Evolutionary conservation across 1,140 invertebrate species (phyloP), one percentile per base, ranked within the genome.

Genomic region (Camponotus vicinus): DNA sequence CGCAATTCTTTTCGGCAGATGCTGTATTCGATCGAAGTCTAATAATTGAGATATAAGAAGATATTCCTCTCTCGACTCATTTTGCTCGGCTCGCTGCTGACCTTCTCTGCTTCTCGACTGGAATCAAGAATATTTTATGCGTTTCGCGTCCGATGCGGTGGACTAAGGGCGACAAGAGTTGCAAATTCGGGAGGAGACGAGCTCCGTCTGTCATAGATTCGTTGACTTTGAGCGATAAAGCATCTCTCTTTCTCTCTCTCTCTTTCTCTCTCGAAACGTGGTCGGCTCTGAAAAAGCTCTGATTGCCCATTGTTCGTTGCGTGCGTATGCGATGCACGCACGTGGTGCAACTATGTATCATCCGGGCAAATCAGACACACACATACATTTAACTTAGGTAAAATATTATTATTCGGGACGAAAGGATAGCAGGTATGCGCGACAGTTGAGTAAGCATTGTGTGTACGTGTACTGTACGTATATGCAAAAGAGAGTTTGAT

Each of bases 301-400:
- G 85, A 86, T 86, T 86, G 77, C 77, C 67, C 27, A 86, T 86
- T 86, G 85, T 86, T 80, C 40, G 34, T 9, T 27, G 27, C 18
- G 32, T 37, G 55, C 61, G 63, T 77, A 59, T 37, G 7, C 52
- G 9, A 42, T 32, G 45, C 18, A 4, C 55, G 67, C 40, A n/a
- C 27, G 40, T 18, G n/a, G 15, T 32, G 66, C 37, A 57, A 27
- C 49, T 40, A 69, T 71, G 37, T 57, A 34, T 78, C 61, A 80
- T 40, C 34, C 77, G 64, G 45, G 34, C 8, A 34, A 69, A 57
- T n/a, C 71, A 40, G 52, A 59, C 3, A 49, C 11, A 42, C 45
- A 13, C 45, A 15, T 0, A 45, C 67, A 11, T 40, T 27, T 40
- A 73, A 27, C 27, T 27, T 83, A 83, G 55, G 55, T 83, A 83